Base-by-base conservation (phyloP, 2,888 invertebrate genomes). In the Marasmarcha lunaedactyla region DNA sequence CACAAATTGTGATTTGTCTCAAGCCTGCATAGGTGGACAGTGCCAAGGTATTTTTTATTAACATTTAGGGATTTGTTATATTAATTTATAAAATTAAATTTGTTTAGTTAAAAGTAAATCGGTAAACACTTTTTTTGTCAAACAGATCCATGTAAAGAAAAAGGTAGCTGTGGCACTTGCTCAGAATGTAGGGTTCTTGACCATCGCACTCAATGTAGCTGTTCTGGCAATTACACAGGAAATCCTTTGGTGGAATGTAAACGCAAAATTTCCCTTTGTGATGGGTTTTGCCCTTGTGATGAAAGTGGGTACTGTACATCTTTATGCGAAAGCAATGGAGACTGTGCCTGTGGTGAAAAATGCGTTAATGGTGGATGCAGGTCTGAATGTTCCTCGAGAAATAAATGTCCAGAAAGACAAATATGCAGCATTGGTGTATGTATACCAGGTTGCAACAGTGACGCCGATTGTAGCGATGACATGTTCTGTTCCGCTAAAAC, bases 171-270 rank as follows among this genome's bases (percentile, higher is more conserved):
- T 63, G 95, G 95, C 36, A 86, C 89, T 36, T 95, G 95, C 63
- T 93, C 95, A 12, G 87, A 89, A 38, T 95, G 95, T 56, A 86
- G 88, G 55, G 94, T 94, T 2, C 86, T 90, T 40, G 93, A 93
- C 63, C 95, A 95, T 59, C 89, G 91, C 15, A 90, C 91, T 0
- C 93, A 93, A 58, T 96, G 96, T 60, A 92, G 90, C 58, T 96
- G 96, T 54, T 90, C 93, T 1, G 79, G 87, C 37, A 90, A 91
- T 57, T 93, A 90, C 53, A 85, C 91, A 27, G 95, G 95, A 1
- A 92, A 95, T 71, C 92, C 95, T 1, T 79, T 92, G 3, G 87
- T 90, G 1, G 88, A 90, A 48, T 96, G 96, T 58, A 87, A 87
- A 38, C 87, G 88, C 63, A 90, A 91, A 37, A 87, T 88, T 41